phyloP scores from a whole-genome alignment of 2,888 invertebrate species.

The Clitarchus hookeri region DNA sequence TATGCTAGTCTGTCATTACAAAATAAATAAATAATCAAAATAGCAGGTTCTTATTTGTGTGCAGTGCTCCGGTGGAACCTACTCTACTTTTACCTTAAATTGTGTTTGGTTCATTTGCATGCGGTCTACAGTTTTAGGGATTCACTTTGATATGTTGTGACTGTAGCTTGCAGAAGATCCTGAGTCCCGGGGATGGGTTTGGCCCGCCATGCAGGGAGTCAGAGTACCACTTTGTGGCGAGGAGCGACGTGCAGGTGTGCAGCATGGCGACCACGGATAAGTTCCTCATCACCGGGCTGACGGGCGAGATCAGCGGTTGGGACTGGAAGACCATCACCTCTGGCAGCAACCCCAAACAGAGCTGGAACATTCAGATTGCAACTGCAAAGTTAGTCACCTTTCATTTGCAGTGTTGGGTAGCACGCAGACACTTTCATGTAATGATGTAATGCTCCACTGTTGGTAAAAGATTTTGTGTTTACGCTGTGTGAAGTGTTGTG shows the following conservation, averaged over 20 bases:
- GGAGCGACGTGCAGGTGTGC: constrained; percentile 68
- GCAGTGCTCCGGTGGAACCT: no score
- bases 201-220: constrained; percentile 64
- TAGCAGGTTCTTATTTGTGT: no score
- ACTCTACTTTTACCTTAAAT: no score
- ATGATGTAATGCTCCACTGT: no score
- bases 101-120: no score
- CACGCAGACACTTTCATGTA: no score
- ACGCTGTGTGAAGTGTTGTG: no score
- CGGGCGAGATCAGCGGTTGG: constrained; percentile 77
- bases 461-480: no score
- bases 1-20: no score
- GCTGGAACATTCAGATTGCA: constrained; percentile 73
- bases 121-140: no score
- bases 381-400: constrained; percentile 53
- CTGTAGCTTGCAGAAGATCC: constrained; percentile 65
- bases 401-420: no score
- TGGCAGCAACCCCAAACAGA: constrained; percentile 58
- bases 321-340: constrained; percentile 72
- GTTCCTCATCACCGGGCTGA: constrained; percentile 74
- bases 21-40: no score
- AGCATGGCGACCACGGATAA: constrained; percentile 68
- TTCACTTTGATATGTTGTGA: neutral
- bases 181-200: constrained; percentile 63
- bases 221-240: constrained; percentile 64